phyloP scores from a whole-genome alignment of 2,113 vertebrate genomes.

The Alaudala cheleensis region DNA sequence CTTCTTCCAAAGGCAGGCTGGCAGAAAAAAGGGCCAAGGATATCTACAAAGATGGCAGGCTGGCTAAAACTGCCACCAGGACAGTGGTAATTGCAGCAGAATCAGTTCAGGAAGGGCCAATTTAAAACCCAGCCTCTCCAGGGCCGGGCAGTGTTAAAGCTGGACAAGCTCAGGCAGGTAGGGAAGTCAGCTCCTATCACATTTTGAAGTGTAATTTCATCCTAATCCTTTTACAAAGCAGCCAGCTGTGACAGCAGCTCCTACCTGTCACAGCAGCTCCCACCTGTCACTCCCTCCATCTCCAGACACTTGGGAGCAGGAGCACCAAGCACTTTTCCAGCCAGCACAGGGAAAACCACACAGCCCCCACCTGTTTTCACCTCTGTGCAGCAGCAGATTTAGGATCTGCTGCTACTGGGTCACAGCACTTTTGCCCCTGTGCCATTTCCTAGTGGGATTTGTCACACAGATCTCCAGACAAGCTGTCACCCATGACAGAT shows the following conservation, averaged over 20 bases:
- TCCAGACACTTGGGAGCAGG: accelerated
- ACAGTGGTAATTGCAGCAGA: accelerated
- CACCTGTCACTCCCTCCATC: neutral
- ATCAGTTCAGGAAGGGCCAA: neutral
- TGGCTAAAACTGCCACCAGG: neutral
- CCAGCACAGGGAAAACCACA: neutral
- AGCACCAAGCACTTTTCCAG: neutral
- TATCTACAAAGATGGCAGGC: neutral
- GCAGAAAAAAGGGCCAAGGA: neutral
- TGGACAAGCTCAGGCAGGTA: neutral
- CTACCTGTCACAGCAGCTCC: neutral
- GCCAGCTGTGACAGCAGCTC: neutral
- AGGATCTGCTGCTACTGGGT: neutral
- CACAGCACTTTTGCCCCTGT: neutral
- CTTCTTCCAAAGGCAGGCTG: neutral
- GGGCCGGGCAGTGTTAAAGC: neutral
- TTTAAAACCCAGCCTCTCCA: neutral
- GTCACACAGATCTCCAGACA: neutral
- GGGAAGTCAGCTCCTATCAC: neutral
- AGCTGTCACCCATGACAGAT: neutral
- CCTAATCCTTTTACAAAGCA: neutral
- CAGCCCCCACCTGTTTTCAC: neutral
- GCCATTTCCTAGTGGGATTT: neutral
- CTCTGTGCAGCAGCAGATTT: neutral
- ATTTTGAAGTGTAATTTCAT: neutral